These are phyloP conservation scores for Cyrtonyx montezumae DNA, from an alignment of 2,113 vertebrate species.

Conservation along the genomic window DNA sequence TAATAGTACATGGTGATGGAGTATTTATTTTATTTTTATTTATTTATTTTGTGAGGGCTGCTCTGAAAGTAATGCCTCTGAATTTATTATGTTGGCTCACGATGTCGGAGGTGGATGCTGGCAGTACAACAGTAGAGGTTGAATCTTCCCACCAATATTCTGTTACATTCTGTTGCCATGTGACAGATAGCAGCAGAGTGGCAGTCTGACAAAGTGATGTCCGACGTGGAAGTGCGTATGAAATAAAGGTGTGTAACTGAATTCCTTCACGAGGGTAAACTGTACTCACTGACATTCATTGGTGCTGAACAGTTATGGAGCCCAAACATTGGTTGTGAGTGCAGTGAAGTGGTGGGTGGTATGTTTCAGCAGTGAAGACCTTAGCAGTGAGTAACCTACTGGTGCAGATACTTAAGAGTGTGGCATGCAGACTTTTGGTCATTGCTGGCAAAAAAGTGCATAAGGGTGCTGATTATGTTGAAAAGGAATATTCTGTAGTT, in stretches of 20 bases:
- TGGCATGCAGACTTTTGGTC: too few species aligned
- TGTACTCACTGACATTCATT: neutral
- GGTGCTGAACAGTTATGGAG: neutral
- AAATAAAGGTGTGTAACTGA: neutral
- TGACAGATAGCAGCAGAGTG: neutral
- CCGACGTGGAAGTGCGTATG: neutral
- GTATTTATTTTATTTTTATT: fast-evolving
- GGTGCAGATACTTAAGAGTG: too few species aligned
- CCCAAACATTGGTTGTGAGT: neutral
- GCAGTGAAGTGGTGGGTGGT: neutral
- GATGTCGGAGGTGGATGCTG: neutral
- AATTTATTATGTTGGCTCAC: neutral
- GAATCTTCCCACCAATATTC: neutral
- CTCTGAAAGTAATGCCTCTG: neutral
- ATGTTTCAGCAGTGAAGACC: neutral
- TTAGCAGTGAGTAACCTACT: too few species aligned
- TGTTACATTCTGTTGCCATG: neutral
- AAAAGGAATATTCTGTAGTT: neutral
- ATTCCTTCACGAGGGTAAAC: neutral
- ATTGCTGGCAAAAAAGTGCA: neutral
- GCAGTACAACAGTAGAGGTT: neutral
- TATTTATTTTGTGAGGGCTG: neutral
- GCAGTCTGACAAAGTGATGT: neutral
- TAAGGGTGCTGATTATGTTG: neutral
- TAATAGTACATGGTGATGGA: neutral